Evolutionary conservation across 1,140 invertebrate species (phyloP), one percentile per base, ranked within the genome.

Genomic region (Marisa cornuarietis): DNA sequence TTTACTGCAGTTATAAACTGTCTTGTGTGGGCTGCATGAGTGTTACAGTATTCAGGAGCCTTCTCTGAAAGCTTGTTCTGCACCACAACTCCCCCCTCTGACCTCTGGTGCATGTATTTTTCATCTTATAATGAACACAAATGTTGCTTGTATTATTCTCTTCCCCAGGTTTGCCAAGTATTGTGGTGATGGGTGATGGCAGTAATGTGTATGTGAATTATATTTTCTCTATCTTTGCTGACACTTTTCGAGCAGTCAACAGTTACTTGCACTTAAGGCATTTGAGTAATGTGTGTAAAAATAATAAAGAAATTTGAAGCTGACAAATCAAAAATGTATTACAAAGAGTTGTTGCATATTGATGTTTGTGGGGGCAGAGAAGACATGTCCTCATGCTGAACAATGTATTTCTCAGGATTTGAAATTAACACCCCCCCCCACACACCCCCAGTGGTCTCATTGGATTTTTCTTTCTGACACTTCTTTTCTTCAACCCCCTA

Each of bases 261-360:
- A 68, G 22, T n/a, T 68, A 68, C 65, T 42, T 16, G 65, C 65
- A 68, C 65, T 68, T 31, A 24, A 24, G 65, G 69, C 69, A 71
- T 71, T 71, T 71, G 18, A 42, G 31, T 49, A 71, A 42, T 71
- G 26, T 24, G 49, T 71, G 24, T 72, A 72, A 54, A 26, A n/a
- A 22, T 72, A 72, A 54, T 52, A 16, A 72, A 52, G 20, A 71
- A 71, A 42, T 31, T 42, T 42, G 26, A 77, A 77, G 75, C 63
- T 77, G 65, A 69, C 49, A 77, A 77, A 77, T 77, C 76, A 77
- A 77, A 77, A 77, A 4, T 20, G 63, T 52, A 68, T 76, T 76
- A 76, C 58, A 20, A 51, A 51, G 51, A 24, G 51, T 14, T n/a
- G 16, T 73, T 73, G 42, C 54, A 76, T 66, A 51, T 68, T 68